Conservation (phyloP, 2,888 invertebrate species). For the Protonemura montana region DNA sequence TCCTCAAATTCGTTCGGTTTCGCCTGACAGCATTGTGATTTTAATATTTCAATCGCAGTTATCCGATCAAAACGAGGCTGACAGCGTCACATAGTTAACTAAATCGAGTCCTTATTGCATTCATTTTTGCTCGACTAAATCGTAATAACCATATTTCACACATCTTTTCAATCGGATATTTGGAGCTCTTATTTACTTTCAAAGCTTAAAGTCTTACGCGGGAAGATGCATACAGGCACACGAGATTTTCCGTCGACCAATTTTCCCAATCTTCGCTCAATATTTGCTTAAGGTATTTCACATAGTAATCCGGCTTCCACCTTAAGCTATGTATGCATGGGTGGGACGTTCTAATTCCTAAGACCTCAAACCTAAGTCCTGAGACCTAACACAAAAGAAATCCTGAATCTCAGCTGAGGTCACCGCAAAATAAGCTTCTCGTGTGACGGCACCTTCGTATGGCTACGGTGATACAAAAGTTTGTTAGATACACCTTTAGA, state of each 20-base stretch:
- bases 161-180: neutral
- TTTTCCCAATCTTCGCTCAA: neutral
- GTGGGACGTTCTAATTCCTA: neutral
- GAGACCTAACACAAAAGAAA: neutral
- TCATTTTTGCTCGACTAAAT: neutral
- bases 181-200: neutral
- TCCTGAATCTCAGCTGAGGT: neutral
- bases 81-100: neutral
- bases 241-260: neutral
- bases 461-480: too few relatives aligned
- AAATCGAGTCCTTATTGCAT: neutral
- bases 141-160: neutral
- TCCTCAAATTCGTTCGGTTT: neutral
- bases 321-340: neutral
- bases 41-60: neutral
- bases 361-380: neutral
- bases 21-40: neutral
- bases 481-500: too few relatives aligned
- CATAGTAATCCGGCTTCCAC: neutral
- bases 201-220: neutral
- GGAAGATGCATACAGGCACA: neutral
- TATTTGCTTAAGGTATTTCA: neutral
- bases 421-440: neutral
- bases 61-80: neutral
- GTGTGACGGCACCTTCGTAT: too few relatives aligned